phyloP scores from a whole-genome alignment of 2,797 vertebrate genomes.

The Alfaro cultratus region DNA sequence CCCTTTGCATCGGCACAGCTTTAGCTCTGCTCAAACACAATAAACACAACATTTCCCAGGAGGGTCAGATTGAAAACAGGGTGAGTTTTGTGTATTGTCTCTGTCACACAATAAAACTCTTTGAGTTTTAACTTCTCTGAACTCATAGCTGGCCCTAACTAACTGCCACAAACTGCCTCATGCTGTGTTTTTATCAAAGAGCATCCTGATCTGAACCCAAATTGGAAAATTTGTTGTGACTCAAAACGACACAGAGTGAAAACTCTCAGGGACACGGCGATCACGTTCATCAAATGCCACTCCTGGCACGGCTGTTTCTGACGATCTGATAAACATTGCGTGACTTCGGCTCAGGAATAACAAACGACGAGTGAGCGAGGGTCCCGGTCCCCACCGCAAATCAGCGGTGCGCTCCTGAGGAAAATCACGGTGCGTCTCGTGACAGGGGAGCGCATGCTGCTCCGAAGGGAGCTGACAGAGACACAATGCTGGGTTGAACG shows the following conservation, averaged over 20 bases:
- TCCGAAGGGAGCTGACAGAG: conserved; percentile 44
- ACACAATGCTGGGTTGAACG: conserved; percentile 40
- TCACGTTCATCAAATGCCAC: conserved; percentile 39
- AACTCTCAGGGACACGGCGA: conserved; percentile 31
- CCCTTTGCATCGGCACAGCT: background rate
- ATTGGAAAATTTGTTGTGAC: conserved; percentile 51
- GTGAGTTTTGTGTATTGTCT: background rate
- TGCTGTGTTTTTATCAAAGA: conserved; percentile 37
- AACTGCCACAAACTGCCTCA: background rate
- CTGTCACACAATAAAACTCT: background rate
- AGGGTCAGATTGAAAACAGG: background rate
- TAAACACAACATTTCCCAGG: background rate
- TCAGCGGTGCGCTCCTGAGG: conserved; percentile 45
- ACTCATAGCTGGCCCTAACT: conserved; percentile 3
- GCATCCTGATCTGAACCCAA: conserved; percentile 29
- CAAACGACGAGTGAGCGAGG: conserved; percentile 65
- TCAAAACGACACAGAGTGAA: conserved; percentile 20
- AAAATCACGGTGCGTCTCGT: conserved; percentile 49
- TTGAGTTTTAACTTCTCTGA: conserved; percentile 4
- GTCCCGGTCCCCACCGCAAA: conserved; percentile 39
- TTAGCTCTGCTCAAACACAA: background rate
- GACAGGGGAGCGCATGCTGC: conserved; percentile 39
- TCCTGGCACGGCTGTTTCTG: conserved; percentile 54
- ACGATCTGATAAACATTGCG: conserved; percentile 75
- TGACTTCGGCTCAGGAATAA: conserved; percentile 71